phyloP scores from a whole-genome alignment of 2,888 invertebrate species.

The Nysson spinosus region DNA sequence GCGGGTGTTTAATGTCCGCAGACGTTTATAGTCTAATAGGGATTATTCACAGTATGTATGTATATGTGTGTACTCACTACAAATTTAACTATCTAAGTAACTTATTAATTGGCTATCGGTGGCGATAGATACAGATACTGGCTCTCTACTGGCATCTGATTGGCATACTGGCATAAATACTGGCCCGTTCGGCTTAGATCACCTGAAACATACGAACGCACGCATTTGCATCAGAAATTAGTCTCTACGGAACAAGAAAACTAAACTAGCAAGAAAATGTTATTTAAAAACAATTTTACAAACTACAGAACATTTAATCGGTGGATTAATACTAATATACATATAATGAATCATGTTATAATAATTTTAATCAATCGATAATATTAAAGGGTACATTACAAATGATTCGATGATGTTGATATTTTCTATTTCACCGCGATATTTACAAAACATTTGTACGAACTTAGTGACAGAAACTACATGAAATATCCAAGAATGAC shows the following conservation, averaged over 20 bases:
- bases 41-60: constrained; percentile 16
- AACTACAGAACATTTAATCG: too few relatives aligned
- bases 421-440: too few relatives aligned
- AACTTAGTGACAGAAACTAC: too few relatives aligned
- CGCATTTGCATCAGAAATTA: constrained; percentile 49
- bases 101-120: constrained; percentile 67
- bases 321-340: too few relatives aligned
- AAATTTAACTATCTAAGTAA: constrained; percentile 67
- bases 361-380: too few relatives aligned
- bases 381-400: too few relatives aligned
- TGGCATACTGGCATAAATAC: constrained; percentile 76
- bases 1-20: constrained; percentile 8
- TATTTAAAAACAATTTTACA: constrained; percentile 40
- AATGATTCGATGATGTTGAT: too few relatives aligned
- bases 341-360: too few relatives aligned
- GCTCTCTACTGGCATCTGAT: constrained; percentile 73
- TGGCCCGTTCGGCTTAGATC: constrained; percentile 72
- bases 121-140: constrained; percentile 64
- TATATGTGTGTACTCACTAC: constrained; percentile 38
- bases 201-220: constrained; percentile 68
- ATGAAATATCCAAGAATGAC: too few relatives aligned
- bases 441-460: too few relatives aligned
- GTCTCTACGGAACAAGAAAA: constrained; percentile 29
- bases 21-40: constrained; percentile 16
- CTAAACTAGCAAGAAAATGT: constrained; percentile 39